Evolutionary conservation across 2,797 vertebrate species (phyloP), one percentile per base, ranked within the genome.

Genomic region (Ctenopoma multispine): DNA sequence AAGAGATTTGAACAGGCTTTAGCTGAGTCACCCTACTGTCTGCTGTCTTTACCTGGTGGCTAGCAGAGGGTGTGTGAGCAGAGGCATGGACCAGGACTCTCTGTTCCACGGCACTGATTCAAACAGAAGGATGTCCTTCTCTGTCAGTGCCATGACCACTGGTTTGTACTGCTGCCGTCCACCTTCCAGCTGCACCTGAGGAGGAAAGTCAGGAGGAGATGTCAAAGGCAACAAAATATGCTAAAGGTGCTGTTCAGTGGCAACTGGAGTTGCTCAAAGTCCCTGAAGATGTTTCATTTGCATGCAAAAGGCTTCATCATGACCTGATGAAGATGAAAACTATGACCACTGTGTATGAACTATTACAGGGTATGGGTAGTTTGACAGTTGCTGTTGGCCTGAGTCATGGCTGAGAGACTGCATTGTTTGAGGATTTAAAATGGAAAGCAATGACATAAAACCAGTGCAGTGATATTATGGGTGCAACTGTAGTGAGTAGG

Each of bases 91-190:
- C 97, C 97, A 99, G 55, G 95, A 93, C 1, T 98, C 97, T 73
- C 94, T 83, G 66, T 92, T 97, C 96, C 97, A 98, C 0, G 98
- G 98, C 92, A 98, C 96, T 0, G 94, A 94, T 0, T 98, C 95
- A 31, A 97, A 99, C 12, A 99, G 94, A 86, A 98, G 91, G 88
- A 99, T 93, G 88, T 99, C 97, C 85, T 97, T 99, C 86, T 99
- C 97, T 0, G 97, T 98, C 88, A 99, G 92, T 0, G 96, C 97
- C 95, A 98, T 95, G 57, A 99, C 94, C 5, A 96, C 87, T 0
- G 97, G 96, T 56, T 94, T 91, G 94, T 95, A 96, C 77, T 97
- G 96, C 78, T 96, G 95, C 75, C 96, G 93, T 7, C 97, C 96
- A 0, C 96, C 96, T 0, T 99, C 97, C 78, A 97, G 88, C 58